Evolutionary conservation across 2,797 vertebrate genomes (phyloP), one percentile per base, ranked within the genome.

Genomic region (Sebastes wilsoni): DNA sequence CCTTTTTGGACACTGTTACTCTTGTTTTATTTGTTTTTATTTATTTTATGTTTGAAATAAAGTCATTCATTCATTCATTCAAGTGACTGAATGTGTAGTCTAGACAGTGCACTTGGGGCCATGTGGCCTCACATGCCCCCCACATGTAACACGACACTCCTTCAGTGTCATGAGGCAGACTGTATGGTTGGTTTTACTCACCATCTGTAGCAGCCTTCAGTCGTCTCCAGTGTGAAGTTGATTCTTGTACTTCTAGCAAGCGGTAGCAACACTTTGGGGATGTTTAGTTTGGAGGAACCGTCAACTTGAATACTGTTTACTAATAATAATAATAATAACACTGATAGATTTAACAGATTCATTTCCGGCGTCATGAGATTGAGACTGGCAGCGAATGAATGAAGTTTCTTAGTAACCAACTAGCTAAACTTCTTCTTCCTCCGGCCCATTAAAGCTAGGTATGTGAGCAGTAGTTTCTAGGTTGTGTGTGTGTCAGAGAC

Each of bases 181-280:
- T 46, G 2, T 8, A 22, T 9, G 10, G 0, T 14, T 38, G 16
- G 14, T 1, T 22, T 5, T n/a, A 96, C 97, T 98, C 93, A 99
- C 98, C 98, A 99, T 95, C 96, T 96, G 93, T 99, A 99, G 94
- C 98, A 99, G 69, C 98, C 98, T 58, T 97, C 97, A 7, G 97
- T 98, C 8, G 97, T 97, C 89, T 98, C 97, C 94, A 99, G 81
- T 2, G 97, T 98, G 95, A 97, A 99, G 96, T 97, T 97, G 46
- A 99, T 97, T 75, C 92, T 95, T 34, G 97, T 97, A 68, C 94
- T 92, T 77, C 97, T 95, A n/a, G 97, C 95, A 69, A 97, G 97
- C 11, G 98, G 98, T 8, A 99, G 91, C 88, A 99, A 88, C 72
- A 99, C 97, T 92, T 98, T 99, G 72, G 98, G 98, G 3, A 97